Conservation (phyloP, 2,888 invertebrate species). For the Ichneumoninae sp. region DNA sequence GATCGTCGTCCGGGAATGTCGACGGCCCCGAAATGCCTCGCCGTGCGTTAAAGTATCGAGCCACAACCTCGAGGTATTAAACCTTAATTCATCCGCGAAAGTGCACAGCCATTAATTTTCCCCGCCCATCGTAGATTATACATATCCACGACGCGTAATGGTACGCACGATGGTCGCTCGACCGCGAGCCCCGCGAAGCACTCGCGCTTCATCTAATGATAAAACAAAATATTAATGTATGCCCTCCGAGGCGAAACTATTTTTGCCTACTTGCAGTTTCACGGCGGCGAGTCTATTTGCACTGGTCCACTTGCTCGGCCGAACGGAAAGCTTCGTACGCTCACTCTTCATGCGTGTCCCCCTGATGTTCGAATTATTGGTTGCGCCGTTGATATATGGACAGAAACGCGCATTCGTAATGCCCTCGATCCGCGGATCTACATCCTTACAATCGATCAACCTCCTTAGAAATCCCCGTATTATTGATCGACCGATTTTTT, state of each 20-base stretch:
- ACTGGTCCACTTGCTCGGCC: constrained; percentile 61
- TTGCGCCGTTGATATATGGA: background rate
- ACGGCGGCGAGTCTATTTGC: constrained; percentile 37
- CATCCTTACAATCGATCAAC: constrained; percentile 21
- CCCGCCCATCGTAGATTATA: constrained; percentile 10
- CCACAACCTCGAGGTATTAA: constrained; percentile 1
- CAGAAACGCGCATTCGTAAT: background rate
- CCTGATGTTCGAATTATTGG: constrained; percentile 36
- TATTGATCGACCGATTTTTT: background rate
- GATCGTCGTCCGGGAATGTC: constrained; percentile 32
- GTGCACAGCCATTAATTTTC: constrained; percentile 9
- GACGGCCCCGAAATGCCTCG: constrained; percentile 41
- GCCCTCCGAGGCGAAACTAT: constrained; percentile 38
- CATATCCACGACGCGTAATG: constrained; percentile 2
- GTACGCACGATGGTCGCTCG: constrained; percentile 19
- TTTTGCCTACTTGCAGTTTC: constrained; percentile 56
- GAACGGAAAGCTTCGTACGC: constrained; percentile 50
- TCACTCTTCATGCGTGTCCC: constrained; percentile 32
- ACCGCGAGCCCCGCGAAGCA: constrained; percentile 16
- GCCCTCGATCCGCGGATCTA: background rate
- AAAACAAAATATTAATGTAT: constrained; percentile 27
- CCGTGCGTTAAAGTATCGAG: background rate
- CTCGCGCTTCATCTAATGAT: constrained; percentile 28
- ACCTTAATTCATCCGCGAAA: constrained; percentile 15
- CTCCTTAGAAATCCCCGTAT: constrained; percentile 9